Evolutionary conservation across 1,140 invertebrate species (phyloP).

Genomic region (Streblospio benedicti): DNA sequence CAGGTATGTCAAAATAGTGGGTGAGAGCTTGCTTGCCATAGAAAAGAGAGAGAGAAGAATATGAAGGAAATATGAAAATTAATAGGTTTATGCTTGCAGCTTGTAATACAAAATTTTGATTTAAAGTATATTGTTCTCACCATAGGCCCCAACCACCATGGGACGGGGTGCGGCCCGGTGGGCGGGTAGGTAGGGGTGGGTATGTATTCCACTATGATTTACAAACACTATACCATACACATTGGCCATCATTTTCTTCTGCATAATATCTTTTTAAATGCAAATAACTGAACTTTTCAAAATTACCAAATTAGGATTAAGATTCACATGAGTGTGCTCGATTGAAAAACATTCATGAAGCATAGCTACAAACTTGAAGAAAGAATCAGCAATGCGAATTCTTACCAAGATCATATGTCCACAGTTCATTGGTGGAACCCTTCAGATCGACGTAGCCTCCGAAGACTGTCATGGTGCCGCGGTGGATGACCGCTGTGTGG

Average conservation of each 20-base stretch:
- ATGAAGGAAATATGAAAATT: too few relatives aligned
- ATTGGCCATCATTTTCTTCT: background rate
- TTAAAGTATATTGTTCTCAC: too few relatives aligned
- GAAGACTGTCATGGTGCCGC: slow-evolving; percentile 73
- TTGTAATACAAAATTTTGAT: too few relatives aligned
- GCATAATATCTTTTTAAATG: background rate
- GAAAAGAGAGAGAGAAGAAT: too few relatives aligned
- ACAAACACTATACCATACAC: background rate
- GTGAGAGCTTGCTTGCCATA: too few relatives aligned
- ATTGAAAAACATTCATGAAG: background rate
- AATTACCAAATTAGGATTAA: background rate
- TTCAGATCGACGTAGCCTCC: slow-evolving; percentile 80
- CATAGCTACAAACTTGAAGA: background rate
- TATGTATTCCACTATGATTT: background rate
- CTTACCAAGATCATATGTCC: slow-evolving; percentile 80
- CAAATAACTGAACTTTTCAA: background rate
- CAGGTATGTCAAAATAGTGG: too few relatives aligned
- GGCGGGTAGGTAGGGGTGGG: too few relatives aligned
- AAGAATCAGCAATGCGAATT: background rate
- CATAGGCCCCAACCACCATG: too few relatives aligned
- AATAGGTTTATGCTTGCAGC: too few relatives aligned
- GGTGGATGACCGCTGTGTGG: slow-evolving; percentile 71
- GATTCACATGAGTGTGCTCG: background rate
- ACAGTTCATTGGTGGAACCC: slow-evolving; percentile 74
- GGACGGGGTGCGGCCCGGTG: too few relatives aligned